These are phyloP conservation scores for Reticulitermes speratus DNA, from an alignment of 1,140 invertebrate genomes.

Conservation along the genomic window DNA sequence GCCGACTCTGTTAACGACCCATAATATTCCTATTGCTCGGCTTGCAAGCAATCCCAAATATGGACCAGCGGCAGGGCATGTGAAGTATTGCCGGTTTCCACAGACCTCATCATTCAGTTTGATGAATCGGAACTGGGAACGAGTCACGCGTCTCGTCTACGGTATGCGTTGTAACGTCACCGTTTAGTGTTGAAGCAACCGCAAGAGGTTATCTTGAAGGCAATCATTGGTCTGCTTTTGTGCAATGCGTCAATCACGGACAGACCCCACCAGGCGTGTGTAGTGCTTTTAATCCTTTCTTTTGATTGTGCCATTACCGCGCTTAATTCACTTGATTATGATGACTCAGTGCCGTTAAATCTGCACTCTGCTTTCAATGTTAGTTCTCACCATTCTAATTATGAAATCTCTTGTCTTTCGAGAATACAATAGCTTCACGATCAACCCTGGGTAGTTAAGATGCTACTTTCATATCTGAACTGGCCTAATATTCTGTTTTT, in stretches of 20 bases:
- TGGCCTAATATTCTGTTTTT: too few species aligned
- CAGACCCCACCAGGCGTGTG: background rate
- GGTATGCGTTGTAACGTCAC: background rate
- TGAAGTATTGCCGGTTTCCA: too few species aligned
- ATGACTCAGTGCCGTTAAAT: background rate
- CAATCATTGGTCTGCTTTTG: background rate
- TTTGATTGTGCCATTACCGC: slow-evolving; percentile 2
- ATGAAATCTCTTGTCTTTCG: too few species aligned
- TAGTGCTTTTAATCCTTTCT: background rate
- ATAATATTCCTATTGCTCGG: background rate
- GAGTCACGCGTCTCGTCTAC: background rate
- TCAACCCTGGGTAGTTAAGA: too few species aligned
- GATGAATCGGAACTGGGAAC: slow-evolving; percentile 7
- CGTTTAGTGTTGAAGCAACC: slow-evolving; percentile 10
- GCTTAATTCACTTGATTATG: background rate
- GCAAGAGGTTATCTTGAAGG: background rate
- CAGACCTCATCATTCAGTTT: background rate
- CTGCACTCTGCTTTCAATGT: too few species aligned
- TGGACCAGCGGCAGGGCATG: background rate
- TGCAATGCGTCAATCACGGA: background rate
- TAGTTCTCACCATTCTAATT: too few species aligned
- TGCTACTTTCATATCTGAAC: too few species aligned
- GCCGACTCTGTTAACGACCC: background rate
- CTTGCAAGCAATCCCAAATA: background rate
- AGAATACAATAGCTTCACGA: too few species aligned